Evolutionary conservation across 2,888 invertebrate species (phyloP).

Genomic region (Aquatica leii): DNA sequence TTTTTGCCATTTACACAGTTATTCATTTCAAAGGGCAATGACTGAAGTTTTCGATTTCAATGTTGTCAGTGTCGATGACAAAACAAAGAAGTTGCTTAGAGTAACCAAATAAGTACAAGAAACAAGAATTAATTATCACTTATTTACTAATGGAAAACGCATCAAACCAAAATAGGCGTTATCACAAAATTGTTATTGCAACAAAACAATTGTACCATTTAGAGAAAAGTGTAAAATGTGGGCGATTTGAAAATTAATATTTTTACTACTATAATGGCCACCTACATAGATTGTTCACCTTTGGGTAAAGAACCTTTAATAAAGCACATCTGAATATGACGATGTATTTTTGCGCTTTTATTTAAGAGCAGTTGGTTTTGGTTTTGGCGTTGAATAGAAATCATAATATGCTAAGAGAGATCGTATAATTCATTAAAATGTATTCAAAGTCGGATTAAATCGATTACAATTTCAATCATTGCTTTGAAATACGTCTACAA

Average conservation of each 20-base stretch:
- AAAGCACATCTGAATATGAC: conserved; percentile 21
- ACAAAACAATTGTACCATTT: conserved; percentile 22
- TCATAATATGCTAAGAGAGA: neutral
- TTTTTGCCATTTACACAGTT: too few relatives aligned
- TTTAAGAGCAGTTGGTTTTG: neutral
- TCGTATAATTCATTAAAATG: conserved; percentile 1
- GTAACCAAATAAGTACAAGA: too few relatives aligned
- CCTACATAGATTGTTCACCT: conserved; percentile 35
- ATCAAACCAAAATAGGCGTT: conserved; percentile 1
- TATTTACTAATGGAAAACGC: neutral
- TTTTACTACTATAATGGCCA: conserved; percentile 16
- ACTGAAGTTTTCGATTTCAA: neutral
- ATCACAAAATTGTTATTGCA: conserved; percentile 11
- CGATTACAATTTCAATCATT: conserved; percentile 2
- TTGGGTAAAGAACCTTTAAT: conserved; percentile 32
- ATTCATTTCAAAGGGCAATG: neutral
- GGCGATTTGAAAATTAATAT: conserved; percentile 21
- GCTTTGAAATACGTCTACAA: too few relatives aligned
- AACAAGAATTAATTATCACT: too few relatives aligned
- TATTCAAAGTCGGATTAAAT: conserved; percentile 7
- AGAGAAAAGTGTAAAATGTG: conserved; percentile 26
- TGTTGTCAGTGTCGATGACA: neutral
- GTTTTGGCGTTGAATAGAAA: conserved; percentile 3
- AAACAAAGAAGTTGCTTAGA: neutral
- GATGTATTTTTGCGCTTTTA: conserved; percentile 1